Base-by-base conservation (phyloP, 92 coral and sea anemone genomes). In the Umimayanthus kanabou region DNA sequence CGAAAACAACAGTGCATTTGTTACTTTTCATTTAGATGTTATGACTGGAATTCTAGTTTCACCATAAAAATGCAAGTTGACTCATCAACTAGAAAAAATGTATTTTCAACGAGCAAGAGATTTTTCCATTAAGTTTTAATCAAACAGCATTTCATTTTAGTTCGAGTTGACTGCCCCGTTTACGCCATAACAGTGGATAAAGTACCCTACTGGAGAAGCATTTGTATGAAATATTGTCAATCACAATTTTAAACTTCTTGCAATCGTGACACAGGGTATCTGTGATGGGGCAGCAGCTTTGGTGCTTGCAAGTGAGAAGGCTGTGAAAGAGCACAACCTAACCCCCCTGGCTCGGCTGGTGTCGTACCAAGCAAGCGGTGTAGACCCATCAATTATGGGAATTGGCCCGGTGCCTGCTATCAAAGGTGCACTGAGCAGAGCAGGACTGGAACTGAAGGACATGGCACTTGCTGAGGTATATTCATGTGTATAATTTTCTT, bases 301-400 rank as follows among this genome's bases (percentile, higher is more conserved):
- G 50, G 92, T 96, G 15, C 64, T 95, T 26, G 98, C 96, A 83
- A 96, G 99, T 92, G 99, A 96, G 89, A 93, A 95, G 88, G 99
- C 99, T 23, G 92, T 96, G 49, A 96, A 93, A 58, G 98, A 96
- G 73, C 99, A 96, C 61, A 89, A 91, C 75, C 89, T 96, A 45
- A 95, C 93, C 53, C 99, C 99, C 57, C 91, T 97, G 85, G 99
- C 98, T 2, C 91, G 97, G 28, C 87, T 97, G 61, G 98, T 94
- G 64, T 97, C 99, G 0, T 97, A 97, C 57, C 89, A 90, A 66
- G 94, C 92, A 50, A 87, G 91, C 13, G 99, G 99, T 23, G 98
- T 95, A 16, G 99, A 97, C 10, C 99, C 99, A 7, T 85, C 95
- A 42, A 97, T 97, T 88, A 97, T 97, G 99, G 99, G 99, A n/a